phyloP scores from a whole-genome alignment of 2,888 invertebrate species.

The Hyposoter dolosus region DNA sequence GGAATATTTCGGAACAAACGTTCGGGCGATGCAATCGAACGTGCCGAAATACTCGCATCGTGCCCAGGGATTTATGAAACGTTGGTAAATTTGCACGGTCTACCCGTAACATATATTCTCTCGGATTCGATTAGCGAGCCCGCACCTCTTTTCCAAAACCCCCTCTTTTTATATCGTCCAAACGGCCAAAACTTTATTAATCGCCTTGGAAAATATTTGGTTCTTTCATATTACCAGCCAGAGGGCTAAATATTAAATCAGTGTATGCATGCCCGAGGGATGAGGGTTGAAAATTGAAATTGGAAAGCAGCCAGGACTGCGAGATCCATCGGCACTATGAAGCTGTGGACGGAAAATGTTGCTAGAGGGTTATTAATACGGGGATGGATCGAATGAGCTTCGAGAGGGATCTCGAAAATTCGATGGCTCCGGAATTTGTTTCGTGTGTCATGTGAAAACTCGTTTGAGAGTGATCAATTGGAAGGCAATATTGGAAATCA shows the following conservation, averaged over 20 bases:
- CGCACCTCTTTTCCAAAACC: background rate
- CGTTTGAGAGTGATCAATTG: constrained; percentile 7
- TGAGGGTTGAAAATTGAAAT: constrained; percentile 43
- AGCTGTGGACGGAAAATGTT: constrained; percentile 15
- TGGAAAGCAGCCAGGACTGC: constrained; percentile 59
- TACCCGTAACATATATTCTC: constrained; percentile 11
- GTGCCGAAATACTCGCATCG: background rate
- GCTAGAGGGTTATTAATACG: constrained; percentile 10
- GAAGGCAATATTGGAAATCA: background rate
- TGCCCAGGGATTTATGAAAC: constrained; percentile 45
- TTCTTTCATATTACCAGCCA: constrained; percentile 51
- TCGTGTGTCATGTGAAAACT: constrained; percentile 10
- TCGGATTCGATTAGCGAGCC: constrained; percentile 22
- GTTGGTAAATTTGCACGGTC: constrained; percentile 37
- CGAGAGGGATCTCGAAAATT: background rate
- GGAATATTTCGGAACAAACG: constrained; percentile 27
- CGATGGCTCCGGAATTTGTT: constrained; percentile 11
- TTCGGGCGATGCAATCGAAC: constrained; percentile 35
- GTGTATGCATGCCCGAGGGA: constrained; percentile 16
- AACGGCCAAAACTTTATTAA: constrained; percentile 54
- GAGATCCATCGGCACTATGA: constrained; percentile 31
- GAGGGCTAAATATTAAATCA: constrained; percentile 47
- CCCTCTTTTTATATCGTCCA: background rate
- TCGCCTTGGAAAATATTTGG: constrained; percentile 53
- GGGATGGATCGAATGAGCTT: constrained; percentile 2